Evolutionary conservation across 2,113 vertebrate genomes (phyloP), one percentile per base, ranked within the genome.

Genomic region (Orycteropus afer): DNA sequence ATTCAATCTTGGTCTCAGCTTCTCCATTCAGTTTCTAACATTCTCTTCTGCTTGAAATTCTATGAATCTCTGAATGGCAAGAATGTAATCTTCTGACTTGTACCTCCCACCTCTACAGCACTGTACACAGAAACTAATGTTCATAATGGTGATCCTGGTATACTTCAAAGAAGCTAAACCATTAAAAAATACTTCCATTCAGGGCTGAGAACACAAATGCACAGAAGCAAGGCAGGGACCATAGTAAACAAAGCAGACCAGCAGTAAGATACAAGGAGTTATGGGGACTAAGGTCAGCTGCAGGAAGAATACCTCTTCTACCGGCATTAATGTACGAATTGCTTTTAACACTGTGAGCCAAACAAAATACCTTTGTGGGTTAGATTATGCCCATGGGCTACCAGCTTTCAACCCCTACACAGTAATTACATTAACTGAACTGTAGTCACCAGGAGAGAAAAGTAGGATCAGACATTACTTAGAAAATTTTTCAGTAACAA

Each of bases 401-500:
- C 61, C 59, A 74, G 63, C 77, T 87, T 84, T 78, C 77, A 95
- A 93, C 23, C 45, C 49, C 65, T 37, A 80, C 40, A 74, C 2
- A 87, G 37, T 42, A 83, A 86, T 79, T 89, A 89, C 25, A 86
- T 29, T 83, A 55, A 81, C 42, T 76, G 34, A 82, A 85, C 73
- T 82, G 25, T 49, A 93, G 78, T 79, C 90, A 90, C 83, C 40
- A 91, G n/a, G 37, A 94, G 40, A 93, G 49, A 45, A 51, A 80
- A 92, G 53, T n/a, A 18, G 79, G 92, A 57, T 90, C 69, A 90
- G 42, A 27, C 47, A 81, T 73, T 63, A 84, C 18, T 93, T 40
- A 76, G 61, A 82, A 96, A 89, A 90, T 7, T 55, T 79, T 92
- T 93, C 77, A 51, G 89, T 71, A 91, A 57, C 5, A 93, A 59